Evolutionary conservation across 2,113 vertebrate species (phyloP), one percentile per base, ranked within the genome.

Genomic region (Sitta europaea): DNA sequence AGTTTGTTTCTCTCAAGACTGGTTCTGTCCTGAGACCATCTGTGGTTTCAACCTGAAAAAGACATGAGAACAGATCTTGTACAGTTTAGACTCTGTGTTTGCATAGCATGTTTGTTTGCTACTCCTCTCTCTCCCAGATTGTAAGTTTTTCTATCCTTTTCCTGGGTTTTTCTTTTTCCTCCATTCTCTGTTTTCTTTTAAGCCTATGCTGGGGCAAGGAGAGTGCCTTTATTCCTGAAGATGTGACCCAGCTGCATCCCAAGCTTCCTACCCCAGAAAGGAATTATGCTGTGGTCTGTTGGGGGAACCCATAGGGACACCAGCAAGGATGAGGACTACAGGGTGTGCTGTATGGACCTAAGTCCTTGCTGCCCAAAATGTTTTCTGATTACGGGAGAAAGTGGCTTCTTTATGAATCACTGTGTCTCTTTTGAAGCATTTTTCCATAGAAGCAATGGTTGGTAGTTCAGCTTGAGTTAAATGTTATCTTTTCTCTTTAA

Each of bases 1-100:
- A 95, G 88, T 53, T 82, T 82, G n/a, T 82, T 93, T 87, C 58
- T 86, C 85, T 89, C 67, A 66, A 33, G 74, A 76, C 71, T 45
- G 17, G 6, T 45, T 79, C n/a, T 83, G 86, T 61, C 38, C 58
- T 0, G 6, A 68, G 54, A 45, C 14, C 81, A 93, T 58, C 58
- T 88, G 66, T 45, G n/a, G 28, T 20, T 78, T 85, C 65, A 93
- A 51, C 70, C 65, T 89, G 72, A 71, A 91, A 91, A 86, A 73
- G 33, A 17, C 57, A 48, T 63, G n/a, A 2, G 2, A 90, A 40
- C 10, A 63, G 20, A 65, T 73, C n/a, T 92, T n/a, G 54, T 61
- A 67, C 5, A 4, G 14, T 87, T 47, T 65, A 25, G 6, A 25
- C 31, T 72, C 13, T 66, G 18, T 43, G 24, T 48, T 51, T 86